Evolutionary conservation across 2,888 invertebrate genomes (phyloP).

Genomic region (Laothoe populi): DNA sequence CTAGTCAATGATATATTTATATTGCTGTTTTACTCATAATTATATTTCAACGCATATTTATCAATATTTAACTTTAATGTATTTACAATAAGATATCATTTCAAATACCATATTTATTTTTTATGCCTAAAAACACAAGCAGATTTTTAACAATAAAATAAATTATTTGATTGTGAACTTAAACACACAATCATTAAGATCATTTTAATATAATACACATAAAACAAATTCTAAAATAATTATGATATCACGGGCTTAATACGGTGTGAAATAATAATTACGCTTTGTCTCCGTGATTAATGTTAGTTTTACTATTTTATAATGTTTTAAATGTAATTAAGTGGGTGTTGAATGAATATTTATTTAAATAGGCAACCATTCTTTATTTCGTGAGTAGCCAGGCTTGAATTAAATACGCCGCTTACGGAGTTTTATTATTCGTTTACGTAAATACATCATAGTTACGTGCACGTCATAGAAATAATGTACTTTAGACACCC

Average conservation of each 20-base stretch:
- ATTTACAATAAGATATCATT: no score
- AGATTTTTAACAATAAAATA: background rate
- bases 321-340: background rate
- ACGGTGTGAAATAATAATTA: slow-evolving; percentile 3
- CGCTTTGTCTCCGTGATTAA: background rate
- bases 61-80: no score
- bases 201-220: background rate
- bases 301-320: background rate
- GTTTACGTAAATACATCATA: background rate
- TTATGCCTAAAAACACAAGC: background rate
- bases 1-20: background rate
- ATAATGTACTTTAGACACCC: no score
- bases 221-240: background rate
- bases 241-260: background rate
- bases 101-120: background rate
- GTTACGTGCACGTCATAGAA: no score
- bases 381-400: slow-evolving; percentile 5
- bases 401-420: background rate
- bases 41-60: no score
- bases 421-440: background rate
- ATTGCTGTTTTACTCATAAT: no score
- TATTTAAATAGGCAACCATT: slow-evolving; percentile 1
- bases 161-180: background rate
- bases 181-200: background rate
- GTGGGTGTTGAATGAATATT: slow-evolving; percentile 17